Evolutionary conservation across 2,113 vertebrate species (phyloP).

Genomic region (Oriolus oriolus): DNA sequence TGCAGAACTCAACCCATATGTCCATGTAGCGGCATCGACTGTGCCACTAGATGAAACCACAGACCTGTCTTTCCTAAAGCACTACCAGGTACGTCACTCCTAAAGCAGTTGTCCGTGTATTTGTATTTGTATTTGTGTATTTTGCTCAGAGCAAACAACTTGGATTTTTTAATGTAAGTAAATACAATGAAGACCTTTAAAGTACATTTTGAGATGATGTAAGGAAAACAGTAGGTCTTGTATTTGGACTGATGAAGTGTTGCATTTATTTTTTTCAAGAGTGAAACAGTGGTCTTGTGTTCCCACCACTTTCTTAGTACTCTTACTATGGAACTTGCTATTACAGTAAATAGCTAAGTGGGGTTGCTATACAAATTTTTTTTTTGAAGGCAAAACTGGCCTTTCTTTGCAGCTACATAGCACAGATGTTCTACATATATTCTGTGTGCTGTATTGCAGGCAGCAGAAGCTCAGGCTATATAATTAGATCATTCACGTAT

Average conservation of each 20-base stretch:
- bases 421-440: neutral
- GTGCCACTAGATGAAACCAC: constrained; percentile 78
- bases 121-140: neutral
- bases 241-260: neutral
- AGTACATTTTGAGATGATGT: neutral
- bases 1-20: constrained; percentile 93
- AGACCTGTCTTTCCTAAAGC: constrained; percentile 86
- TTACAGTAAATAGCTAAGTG: neutral
- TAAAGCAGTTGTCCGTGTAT: too few relatives aligned
- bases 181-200: neutral
- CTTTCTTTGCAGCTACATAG: neutral
- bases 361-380: neutral
- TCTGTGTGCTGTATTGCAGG: neutral
- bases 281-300: neutral
- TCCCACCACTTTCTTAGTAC: neutral
- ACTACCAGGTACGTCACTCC: constrained; percentile 30
- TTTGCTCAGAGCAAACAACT: neutral
- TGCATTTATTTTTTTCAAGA: neutral
- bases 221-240: neutral
- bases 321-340: neutral
- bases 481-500: neutral
- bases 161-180: neutral
- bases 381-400: neutral
- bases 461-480: neutral
- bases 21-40: constrained; percentile 83